A percentile compares a stretch with the other conserved stretches of the same genome.
These are phyloP conservation scores for Rhinoderma darwinii DNA, from an alignment of 2,113 vertebrate species.

Conservation along the genomic window DNA sequence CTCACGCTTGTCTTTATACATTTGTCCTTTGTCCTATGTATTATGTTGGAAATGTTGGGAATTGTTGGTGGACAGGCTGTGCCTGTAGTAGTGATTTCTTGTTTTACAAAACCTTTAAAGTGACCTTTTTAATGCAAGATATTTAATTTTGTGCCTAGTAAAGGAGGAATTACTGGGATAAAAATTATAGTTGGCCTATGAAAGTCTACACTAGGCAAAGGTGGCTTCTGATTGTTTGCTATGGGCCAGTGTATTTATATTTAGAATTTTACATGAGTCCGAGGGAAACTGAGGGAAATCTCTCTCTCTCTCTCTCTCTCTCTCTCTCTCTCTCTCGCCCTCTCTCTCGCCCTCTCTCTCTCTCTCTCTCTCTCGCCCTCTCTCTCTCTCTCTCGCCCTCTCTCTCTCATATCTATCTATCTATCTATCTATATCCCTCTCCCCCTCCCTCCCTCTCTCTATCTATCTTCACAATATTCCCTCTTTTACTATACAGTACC, in stretches of 20 bases:
- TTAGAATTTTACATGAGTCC: not conserved
- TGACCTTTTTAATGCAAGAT: not conserved
- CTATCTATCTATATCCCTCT: too few species aligned
- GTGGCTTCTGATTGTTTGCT: not conserved
- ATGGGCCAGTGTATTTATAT: not conserved
- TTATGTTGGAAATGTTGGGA: not conserved
- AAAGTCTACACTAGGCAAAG: not conserved
- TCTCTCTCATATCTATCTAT: not conserved
- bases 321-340: not conserved
- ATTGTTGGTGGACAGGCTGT: constrained; percentile 3
- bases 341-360: too few species aligned
- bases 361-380: not conserved
- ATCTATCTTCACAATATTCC: not conserved
- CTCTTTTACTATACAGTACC: not conserved
- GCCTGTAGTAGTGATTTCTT: not conserved
- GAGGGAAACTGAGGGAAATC: too few species aligned
- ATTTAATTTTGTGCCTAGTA: not conserved
- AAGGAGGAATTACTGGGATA: not conserved
- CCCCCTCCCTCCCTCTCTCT: too few species aligned
- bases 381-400: not conserved
- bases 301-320: not conserved
- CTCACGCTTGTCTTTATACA: not conserved
- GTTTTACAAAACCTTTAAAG: not conserved
- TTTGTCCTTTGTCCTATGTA: not conserved
- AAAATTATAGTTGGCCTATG: not conserved